These are phyloP conservation scores for Gymnodraco acuticeps DNA, from an alignment of 2,797 vertebrate species.

Conservation along the genomic window DNA sequence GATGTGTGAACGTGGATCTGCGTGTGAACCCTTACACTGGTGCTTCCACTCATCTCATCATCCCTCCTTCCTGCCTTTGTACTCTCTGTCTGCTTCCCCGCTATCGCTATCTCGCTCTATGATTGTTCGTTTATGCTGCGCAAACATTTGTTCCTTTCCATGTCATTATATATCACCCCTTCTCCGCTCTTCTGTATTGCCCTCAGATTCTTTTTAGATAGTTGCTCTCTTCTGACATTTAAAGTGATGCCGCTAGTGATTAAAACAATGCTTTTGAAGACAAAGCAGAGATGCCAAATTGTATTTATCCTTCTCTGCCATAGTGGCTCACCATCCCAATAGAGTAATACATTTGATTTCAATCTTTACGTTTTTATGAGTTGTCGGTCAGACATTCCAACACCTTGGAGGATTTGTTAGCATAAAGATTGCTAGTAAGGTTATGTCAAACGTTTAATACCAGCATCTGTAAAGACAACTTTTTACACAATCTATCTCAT, in stretches of 20 bases:
- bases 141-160: conserved; percentile 35
- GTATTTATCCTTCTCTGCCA: not conserved
- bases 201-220: conserved; percentile 11
- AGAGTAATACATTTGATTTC: not conserved
- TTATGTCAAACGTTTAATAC: not conserved
- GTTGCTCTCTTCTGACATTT: conserved; percentile 27
- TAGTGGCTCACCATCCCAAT: too few relatives aligned
- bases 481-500: not conserved
- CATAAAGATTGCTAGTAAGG: not conserved
- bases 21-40: conserved; percentile 33
- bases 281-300: not conserved
- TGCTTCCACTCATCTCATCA: conserved; percentile 44
- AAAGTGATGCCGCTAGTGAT: conserved; percentile 7
- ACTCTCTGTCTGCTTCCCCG: not conserved
- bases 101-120: not conserved
- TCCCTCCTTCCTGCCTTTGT: not conserved
- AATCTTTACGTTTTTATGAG: not conserved
- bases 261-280: conserved; percentile 8
- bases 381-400: not conserved
- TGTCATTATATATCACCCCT: conserved; percentile 13
- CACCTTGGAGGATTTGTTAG: not conserved
- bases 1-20: conserved; percentile 35
- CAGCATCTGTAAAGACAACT: not conserved
- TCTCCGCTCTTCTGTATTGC: not conserved
- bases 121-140: conserved; percentile 5